Percentiles rank a stretch among this genome's conserved stretches.
Evolutionary conservation across 2,113 vertebrate species (phyloP).

Genomic region (Todiramphus saurophagus): DNA sequence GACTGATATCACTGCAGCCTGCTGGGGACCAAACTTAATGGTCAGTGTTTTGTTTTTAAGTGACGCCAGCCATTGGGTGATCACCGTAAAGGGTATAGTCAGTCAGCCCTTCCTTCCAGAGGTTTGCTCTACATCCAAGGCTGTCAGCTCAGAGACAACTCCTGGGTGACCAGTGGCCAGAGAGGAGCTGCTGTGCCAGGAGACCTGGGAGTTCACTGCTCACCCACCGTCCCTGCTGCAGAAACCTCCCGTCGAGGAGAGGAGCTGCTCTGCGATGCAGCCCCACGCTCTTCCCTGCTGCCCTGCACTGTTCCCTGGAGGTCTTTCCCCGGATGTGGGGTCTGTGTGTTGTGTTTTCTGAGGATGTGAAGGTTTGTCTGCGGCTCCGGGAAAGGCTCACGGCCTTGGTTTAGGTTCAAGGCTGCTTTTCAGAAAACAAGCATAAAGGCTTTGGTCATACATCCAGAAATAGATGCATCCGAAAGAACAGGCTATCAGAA

Average conservation of each 20-base stretch:
- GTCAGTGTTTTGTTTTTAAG: background rate
- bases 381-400: background rate
- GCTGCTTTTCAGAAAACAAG: background rate
- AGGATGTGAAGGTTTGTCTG: fast-evolving
- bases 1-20: background rate
- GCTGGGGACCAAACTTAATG: background rate
- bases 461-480: background rate
- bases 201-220: background rate
- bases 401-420: background rate
- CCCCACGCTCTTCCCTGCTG: background rate
- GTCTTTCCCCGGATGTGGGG: background rate
- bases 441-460: background rate
- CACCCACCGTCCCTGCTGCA: fast-evolving
- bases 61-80: fast-evolving
- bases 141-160: fast-evolving
- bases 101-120: background rate
- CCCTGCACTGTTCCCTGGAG: background rate
- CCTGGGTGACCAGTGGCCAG: background rate
- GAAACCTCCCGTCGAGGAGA: background rate
- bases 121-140: background rate
- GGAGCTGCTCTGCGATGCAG: background rate
- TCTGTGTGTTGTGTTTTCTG: background rate
- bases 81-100: fast-evolving
- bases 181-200: background rate
- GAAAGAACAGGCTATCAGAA: background rate